Base-by-base conservation (phyloP, 2,888 invertebrate species). In the Tryphoninae sp. region DNA sequence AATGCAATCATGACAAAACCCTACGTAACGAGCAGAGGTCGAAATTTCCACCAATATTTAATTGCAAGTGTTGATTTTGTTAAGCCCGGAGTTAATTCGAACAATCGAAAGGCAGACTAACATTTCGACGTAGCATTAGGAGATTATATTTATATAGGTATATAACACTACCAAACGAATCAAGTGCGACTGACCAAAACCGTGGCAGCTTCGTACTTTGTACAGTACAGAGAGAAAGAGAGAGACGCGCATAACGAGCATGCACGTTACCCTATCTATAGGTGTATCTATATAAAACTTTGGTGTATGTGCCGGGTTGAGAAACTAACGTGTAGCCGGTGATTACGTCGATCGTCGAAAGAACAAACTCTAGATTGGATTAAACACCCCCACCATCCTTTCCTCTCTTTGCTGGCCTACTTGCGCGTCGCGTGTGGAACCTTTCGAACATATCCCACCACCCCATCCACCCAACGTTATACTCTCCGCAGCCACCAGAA, bases 351-450 rank as follows among this genome's bases (percentile, higher is more conserved):
- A 90, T 90, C 89, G 90, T 86, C 87, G 89, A 90, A 90, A 90
- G 90, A 90, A 90, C 90, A 89, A 90, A 90, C 90, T 91, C 88
- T 76, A 87, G 88, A 91, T 91, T 90, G 90, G 90, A 90, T 91
- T 90, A 91, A 91, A 89, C 89, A 87, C 82, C 82, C 68, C 65
- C 77, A 78, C 71, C 68, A 65, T 11, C 65, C 74, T 59, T 67
- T 53, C 22, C 53, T 65, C 73, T 19, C 75, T 58, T 64, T 51
- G 72, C 49, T 68, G 45, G 58, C 77, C 68, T 79, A 49, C 11
- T 68, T 69, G 26, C n/a, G 84, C 85, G 85, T 65, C 79, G 68
- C 75, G 76, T 76, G 78, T 68, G 61, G 76, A 51, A 49, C 6
- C 61, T 68, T 53, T 72, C 79, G 61, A 71, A 62, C 26, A 68